Percentiles rank a stretch among this genome's conserved stretches.
Conservation (phyloP, 1,140 invertebrate species). For the Xylocopa sonorina region DNA sequence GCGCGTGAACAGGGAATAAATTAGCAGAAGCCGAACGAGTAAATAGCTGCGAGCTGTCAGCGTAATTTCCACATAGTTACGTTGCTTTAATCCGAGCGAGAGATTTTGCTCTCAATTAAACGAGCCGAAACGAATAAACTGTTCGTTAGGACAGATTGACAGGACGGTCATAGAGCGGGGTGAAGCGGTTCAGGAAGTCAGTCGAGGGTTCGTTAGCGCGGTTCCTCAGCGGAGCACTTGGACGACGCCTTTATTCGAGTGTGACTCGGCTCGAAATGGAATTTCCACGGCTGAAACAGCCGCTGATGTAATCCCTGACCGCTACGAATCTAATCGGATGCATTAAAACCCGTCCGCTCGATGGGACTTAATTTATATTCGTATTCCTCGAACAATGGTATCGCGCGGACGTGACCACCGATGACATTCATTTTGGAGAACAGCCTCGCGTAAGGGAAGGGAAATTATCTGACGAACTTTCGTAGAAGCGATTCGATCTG, state of each 20-base stretch:
- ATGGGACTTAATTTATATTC: constrained; percentile 32
- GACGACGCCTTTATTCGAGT: constrained; percentile 7
- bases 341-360: not conserved
- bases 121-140: constrained; percentile 39
- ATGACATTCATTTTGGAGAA: not conserved
- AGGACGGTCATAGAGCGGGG: not conserved
- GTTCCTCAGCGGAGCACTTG: constrained; percentile 7
- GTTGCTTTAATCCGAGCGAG: constrained; percentile 22
- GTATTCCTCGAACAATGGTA: not conserved
- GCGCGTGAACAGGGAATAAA: constrained; percentile 1
- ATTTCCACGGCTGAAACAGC: constrained; percentile 21
- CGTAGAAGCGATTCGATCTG: not conserved
- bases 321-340: constrained; percentile 19
- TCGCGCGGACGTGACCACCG: not conserved
- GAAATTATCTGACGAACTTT: not conserved
- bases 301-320: constrained; percentile 23
- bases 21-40: constrained; percentile 9
- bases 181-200: constrained; percentile 14
- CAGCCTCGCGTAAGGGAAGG: not conserved
- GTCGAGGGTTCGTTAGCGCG: constrained; percentile 45
- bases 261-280: constrained; percentile 41
- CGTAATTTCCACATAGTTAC: constrained; percentile 4
- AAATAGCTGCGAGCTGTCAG: not conserved
- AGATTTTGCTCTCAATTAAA: constrained; percentile 35
- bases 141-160: constrained; percentile 19